Evolutionary conservation across 1,140 invertebrate species (phyloP), one percentile per base, ranked within the genome.

Genomic region (Ctenoplectra terminalis): DNA sequence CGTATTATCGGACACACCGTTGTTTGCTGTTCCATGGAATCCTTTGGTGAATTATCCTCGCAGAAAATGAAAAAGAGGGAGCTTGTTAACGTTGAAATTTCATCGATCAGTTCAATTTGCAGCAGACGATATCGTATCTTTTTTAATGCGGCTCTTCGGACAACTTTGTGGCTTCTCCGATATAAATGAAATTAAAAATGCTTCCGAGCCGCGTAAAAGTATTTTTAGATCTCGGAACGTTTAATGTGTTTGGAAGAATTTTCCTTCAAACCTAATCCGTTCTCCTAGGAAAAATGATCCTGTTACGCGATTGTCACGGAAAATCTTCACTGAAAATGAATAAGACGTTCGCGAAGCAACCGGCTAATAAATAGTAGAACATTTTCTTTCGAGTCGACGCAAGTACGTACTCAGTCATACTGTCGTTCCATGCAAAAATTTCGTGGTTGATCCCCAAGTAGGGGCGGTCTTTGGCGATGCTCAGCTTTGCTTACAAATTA

Each of bases 401-500:
- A 43, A 58, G 70, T 72, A 43, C 26, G 52, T 40, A 20, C 48
- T 58, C 52, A 43, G 52, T 72, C 50, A 43, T 72, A 31, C 52
- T 43, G 52, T 72, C 37, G 70, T 58, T 46, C 20, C 31, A 31
- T 31, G 54, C n/a, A 64, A 75, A 48, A 64, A 48, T 15, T 46
- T 50, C 31, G 20, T 31, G 31, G 8, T 23, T 26, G 54, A 60
- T 85, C 74, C 29, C 46, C 48, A 31, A 40, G 48, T 43, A 48
- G 26, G 26, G 63, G 71, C 66, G 43, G 70, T 58, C 70, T 63
- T 48, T 26, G 46, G 11, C 29, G 54, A 73, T 73, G 82, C 67
- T 70, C 74, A 67, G 63, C 75, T 50, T 40, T 63, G 61, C 82
- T 85, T 80, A 64, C 82, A 84, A 85, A 85, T 85, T 85, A 85